These are phyloP conservation scores for Rhinopomastus cyanomelas DNA, from an alignment of 2,113 vertebrate species.

Conservation along the genomic window DNA sequence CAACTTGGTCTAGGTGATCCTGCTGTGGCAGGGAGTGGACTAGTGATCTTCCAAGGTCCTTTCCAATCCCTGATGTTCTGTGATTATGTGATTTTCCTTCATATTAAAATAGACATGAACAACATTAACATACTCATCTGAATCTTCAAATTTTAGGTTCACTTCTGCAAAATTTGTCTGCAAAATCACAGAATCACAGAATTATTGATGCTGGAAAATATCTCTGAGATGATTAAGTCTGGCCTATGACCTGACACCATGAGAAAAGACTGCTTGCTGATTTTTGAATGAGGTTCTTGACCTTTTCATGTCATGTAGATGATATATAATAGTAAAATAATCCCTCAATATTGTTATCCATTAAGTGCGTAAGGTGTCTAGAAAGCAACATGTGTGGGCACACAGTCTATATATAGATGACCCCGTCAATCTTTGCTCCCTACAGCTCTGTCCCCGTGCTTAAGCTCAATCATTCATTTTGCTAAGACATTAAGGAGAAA, in stretches of 20 bases:
- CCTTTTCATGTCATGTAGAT: neutral
- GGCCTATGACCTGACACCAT: too few relatives aligned
- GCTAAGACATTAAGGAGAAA: neutral
- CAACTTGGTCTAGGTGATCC: too few relatives aligned
- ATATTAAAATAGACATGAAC: neutral
- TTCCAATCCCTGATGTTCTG: too few relatives aligned
- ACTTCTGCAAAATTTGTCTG: neutral
- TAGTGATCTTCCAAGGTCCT: too few relatives aligned
- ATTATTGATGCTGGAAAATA: too few relatives aligned
- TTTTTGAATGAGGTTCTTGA: neutral
- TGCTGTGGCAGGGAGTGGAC: neutral
- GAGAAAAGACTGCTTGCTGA: neutral
- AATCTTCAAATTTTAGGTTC: neutral
- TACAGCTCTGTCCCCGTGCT: neutral
- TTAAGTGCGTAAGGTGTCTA: neutral
- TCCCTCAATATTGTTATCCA: fast-evolving
- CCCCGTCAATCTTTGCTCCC: neutral
- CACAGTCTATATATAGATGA: neutral
- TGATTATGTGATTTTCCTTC: neutral
- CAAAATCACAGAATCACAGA: neutral
- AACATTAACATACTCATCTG: neutral
- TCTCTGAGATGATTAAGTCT: too few relatives aligned
- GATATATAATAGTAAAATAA: neutral
- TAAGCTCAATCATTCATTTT: neutral
- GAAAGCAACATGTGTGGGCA: neutral